Evolutionary conservation across 2,113 vertebrate species (phyloP).

Genomic region (Sisor rabdophorus): DNA sequence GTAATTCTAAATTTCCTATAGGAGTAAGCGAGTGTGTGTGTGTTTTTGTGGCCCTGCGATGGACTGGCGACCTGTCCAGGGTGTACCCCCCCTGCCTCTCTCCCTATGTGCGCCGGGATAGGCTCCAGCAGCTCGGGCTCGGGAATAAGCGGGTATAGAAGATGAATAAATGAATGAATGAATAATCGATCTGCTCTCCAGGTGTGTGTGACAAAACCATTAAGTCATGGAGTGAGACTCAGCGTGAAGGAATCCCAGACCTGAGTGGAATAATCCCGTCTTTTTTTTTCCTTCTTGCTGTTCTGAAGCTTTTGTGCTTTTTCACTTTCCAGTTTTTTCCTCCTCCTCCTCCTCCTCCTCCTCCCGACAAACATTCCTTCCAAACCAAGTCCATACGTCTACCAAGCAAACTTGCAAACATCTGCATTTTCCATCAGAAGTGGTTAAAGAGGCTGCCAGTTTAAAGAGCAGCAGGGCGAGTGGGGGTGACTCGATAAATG

Average conservation of each 20-base stretch:
- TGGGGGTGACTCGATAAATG: slow-evolving; percentile 69
- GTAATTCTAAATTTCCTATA: too few relatives aligned
- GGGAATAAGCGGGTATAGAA: too few relatives aligned
- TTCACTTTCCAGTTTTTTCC: slow-evolving; percentile 49
- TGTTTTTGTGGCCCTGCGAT: too few relatives aligned
- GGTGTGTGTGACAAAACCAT: not conserved
- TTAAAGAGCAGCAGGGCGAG: slow-evolving; percentile 44
- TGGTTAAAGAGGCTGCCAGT: slow-evolving; percentile 40
- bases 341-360: too few relatives aligned
- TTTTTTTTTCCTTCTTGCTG: not conserved
- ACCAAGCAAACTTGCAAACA: slow-evolving; percentile 81
- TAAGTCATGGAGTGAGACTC: not conserved
- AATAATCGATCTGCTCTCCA: not conserved
- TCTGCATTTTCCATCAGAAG: slow-evolving; percentile 84
- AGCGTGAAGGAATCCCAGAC: not conserved
- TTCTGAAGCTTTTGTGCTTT: not conserved
- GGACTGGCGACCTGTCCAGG: too few relatives aligned
- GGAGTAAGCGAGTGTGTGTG: too few relatives aligned
- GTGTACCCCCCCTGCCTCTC: too few relatives aligned
- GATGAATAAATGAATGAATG: too few relatives aligned
- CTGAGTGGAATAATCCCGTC: not conserved
- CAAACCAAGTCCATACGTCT: slow-evolving; percentile 77
- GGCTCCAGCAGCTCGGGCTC: too few relatives aligned
- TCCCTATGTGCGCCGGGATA: too few relatives aligned
- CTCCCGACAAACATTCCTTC: slow-evolving; percentile 62